Evolutionary conservation across 2,113 vertebrate genomes (phyloP).

Genomic region (Montifringilla adamsi): DNA sequence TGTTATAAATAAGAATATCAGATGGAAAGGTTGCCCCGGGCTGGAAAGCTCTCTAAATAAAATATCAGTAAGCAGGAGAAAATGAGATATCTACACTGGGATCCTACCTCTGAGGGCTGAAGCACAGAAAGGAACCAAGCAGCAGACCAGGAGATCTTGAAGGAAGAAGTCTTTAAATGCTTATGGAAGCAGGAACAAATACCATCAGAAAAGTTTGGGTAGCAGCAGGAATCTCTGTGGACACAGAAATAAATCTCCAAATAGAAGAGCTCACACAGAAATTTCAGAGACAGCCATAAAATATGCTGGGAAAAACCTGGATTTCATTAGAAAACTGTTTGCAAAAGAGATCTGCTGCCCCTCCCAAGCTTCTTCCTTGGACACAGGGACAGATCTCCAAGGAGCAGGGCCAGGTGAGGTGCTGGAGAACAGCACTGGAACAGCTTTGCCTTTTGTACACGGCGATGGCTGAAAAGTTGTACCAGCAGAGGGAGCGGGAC

Average conservation of each 20-base stretch:
- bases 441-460: background rate
- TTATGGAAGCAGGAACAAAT: background rate
- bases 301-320: background rate
- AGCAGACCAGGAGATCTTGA: background rate
- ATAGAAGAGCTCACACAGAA: background rate
- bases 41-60: background rate
- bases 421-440: background rate
- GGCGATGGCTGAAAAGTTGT: background rate
- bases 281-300: background rate
- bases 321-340: background rate
- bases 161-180: background rate
- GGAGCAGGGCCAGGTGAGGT: background rate
- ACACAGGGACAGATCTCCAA: background rate
- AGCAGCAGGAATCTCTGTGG: background rate
- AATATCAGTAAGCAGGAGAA: background rate
- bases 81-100: background rate
- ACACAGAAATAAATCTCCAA: background rate
- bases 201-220: background rate
- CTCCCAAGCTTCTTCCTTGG: background rate
- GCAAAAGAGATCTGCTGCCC: background rate
- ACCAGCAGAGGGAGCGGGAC: slow-evolving; percentile 64
- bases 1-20: background rate
- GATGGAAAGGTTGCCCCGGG: background rate
- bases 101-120: background rate
- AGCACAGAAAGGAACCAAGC: background rate